Conservation (phyloP, 2,797 vertebrate genomes). For the Anguilla anguilla region DNA sequence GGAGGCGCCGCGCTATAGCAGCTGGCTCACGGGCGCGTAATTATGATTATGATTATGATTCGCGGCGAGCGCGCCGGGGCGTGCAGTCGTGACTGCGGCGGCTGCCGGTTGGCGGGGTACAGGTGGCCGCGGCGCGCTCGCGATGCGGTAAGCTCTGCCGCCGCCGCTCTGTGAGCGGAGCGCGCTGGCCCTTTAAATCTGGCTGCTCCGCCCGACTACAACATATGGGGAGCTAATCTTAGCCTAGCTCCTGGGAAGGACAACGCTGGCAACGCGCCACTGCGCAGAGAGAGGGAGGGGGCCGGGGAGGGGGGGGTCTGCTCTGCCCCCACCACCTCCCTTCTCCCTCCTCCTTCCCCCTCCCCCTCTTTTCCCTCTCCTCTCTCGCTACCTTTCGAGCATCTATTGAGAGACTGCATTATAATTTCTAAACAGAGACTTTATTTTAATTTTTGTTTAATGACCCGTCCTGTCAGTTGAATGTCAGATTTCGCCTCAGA, state of each 20-base stretch:
- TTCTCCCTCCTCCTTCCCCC: slow-evolving; percentile 21
- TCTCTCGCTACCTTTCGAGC: slow-evolving; percentile 5
- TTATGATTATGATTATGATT: neutral
- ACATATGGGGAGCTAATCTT: slow-evolving; percentile 85
- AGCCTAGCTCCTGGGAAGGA: slow-evolving; percentile 72
- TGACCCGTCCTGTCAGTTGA: neutral
- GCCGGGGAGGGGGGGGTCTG: slow-evolving; percentile 32
- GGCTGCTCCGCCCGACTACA: slow-evolving; percentile 67
- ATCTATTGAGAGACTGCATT: slow-evolving; percentile 4
- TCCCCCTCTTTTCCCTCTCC: slow-evolving; percentile 10
- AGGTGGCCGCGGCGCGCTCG: neutral
- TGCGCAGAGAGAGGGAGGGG: slow-evolving; percentile 54
- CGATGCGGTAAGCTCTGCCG: slow-evolving; percentile 22
- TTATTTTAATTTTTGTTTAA: neutral
- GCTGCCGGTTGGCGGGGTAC: neutral
- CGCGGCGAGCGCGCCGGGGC: neutral
- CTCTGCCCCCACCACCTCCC: neutral
- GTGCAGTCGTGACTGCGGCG: neutral
- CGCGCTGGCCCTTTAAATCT: slow-evolving; percentile 74
- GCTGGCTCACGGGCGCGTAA: neutral
- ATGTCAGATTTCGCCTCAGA: neutral
- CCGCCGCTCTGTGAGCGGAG: slow-evolving; percentile 33
- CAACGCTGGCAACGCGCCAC: slow-evolving; percentile 72
- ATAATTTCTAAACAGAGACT: slow-evolving; percentile 6
- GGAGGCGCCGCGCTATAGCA: neutral